Evolutionary conservation across 1,140 invertebrate genomes (phyloP).

Genomic region (Drosophila seguyi): DNA sequence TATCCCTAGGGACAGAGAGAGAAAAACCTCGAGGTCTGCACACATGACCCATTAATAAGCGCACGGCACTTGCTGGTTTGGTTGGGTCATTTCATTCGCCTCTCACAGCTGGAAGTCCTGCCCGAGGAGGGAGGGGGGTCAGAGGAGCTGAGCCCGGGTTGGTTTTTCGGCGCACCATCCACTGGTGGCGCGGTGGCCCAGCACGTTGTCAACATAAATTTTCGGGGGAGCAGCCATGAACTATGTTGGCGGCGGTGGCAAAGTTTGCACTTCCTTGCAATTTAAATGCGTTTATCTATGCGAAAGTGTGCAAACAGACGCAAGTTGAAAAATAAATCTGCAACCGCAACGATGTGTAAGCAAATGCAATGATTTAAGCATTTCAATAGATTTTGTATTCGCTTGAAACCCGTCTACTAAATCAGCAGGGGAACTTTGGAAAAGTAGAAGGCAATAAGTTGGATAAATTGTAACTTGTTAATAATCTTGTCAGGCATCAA

Average conservation of each 20-base stretch:
- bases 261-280: conserved; percentile 68
- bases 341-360: conserved; percentile 6
- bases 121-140: not conserved
- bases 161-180: not conserved
- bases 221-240: conserved; percentile 39
- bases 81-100: conserved; percentile 56
- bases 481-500: not conserved
- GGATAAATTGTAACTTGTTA: not conserved
- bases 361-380: conserved; percentile 30
- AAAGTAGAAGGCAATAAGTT: not conserved
- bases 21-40: conserved; percentile 48
- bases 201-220: conserved; percentile 80
- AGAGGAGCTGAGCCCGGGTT: not conserved
- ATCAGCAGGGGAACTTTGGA: not conserved
- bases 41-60: conserved; percentile 80
- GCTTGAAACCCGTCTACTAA: not conserved
- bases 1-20: conserved; percentile 4
- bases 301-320: conserved; percentile 49
- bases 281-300: conserved; percentile 77
- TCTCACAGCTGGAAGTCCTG: conserved; percentile 24
- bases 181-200: conserved; percentile 50
- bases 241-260: conserved; percentile 51
- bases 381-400: not conserved
- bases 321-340: conserved; percentile 33
- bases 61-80: conserved; percentile 55